Evolutionary conservation across 1,140 invertebrate genomes (phyloP).

Genomic region (Euglossa dilemma): DNA sequence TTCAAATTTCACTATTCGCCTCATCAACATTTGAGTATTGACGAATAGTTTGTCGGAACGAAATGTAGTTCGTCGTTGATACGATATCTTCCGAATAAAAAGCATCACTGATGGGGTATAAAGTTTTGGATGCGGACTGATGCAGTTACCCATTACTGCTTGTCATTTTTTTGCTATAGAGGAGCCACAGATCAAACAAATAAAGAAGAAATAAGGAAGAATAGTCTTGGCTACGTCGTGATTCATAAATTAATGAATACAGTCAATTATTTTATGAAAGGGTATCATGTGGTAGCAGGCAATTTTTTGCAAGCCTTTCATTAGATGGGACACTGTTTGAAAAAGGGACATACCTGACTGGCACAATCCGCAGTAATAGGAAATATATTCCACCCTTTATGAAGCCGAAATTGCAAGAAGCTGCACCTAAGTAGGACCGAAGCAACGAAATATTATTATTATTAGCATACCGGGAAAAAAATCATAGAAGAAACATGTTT

Average conservation of each 20-base stretch:
- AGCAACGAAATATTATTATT: constrained; percentile 33
- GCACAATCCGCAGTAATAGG: constrained; percentile 15
- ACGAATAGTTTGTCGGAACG: too few relatives aligned
- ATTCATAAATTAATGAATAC: constrained; percentile 65
- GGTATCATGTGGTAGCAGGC: constrained; percentile 62
- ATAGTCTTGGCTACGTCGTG: constrained; percentile 60
- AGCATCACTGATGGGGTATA: too few relatives aligned
- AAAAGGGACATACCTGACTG: constrained; percentile 24
- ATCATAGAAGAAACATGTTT: background rate
- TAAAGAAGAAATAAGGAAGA: constrained; percentile 49
- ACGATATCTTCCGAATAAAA: too few relatives aligned
- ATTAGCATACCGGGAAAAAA: constrained; percentile 34
- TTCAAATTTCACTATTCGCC: too few relatives aligned
- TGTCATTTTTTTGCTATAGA: too few relatives aligned
- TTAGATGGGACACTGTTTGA: constrained; percentile 31
- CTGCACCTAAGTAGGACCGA: constrained; percentile 44
- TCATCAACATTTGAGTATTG: too few relatives aligned
- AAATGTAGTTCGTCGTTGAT: too few relatives aligned
- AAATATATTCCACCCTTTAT: constrained; percentile 48
- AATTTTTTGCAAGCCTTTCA: constrained; percentile 41
- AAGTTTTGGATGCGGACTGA: too few relatives aligned
- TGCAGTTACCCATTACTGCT: too few relatives aligned
- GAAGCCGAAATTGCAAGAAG: constrained; percentile 18
- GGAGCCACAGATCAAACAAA: background rate
- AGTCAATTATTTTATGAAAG: constrained; percentile 64